Conservation (phyloP, 2,888 invertebrate species). For the Rhagonycha fulva region DNA sequence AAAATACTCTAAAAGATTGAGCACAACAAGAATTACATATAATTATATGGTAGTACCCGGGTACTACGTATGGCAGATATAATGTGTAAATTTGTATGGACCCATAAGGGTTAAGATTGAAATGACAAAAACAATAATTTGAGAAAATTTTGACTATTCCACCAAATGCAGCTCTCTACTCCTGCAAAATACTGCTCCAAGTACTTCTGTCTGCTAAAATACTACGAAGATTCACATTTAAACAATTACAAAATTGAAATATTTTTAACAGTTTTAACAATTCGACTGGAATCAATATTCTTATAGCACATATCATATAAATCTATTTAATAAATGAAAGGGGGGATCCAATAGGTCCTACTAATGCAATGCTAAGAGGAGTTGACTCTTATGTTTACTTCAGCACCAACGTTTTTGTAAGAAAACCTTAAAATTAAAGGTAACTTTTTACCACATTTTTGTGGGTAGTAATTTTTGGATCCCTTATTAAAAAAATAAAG, state of each 20-base stretch:
- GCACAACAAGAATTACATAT: too few relatives aligned
- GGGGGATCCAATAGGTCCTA: neutral
- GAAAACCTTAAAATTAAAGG: neutral
- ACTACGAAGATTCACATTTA: neutral
- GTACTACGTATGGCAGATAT: too few relatives aligned
- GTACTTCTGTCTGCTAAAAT: neutral
- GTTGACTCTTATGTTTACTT: neutral
- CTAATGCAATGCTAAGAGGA: neutral
- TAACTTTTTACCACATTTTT: neutral
- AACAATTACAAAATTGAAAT: neutral
- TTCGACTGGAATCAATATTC: neutral
- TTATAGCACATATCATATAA: neutral
- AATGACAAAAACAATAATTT: too few relatives aligned
- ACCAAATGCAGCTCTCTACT: neutral
- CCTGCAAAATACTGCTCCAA: neutral
- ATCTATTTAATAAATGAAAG: neutral
- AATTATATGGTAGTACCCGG: too few relatives aligned
- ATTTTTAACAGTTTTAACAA: neutral
- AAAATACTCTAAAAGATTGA: too few relatives aligned
- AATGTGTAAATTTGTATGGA: too few relatives aligned
- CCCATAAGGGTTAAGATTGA: too few relatives aligned
- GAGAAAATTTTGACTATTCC: neutral
- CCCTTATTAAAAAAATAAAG: neutral
- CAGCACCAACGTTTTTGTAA: neutral
- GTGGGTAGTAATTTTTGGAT: neutral